Percentiles rank a stretch among this genome's conserved stretches.
phyloP scores from a whole-genome alignment of 2,113 vertebrate genomes.

The Forbesichthys papilliferus region DNA sequence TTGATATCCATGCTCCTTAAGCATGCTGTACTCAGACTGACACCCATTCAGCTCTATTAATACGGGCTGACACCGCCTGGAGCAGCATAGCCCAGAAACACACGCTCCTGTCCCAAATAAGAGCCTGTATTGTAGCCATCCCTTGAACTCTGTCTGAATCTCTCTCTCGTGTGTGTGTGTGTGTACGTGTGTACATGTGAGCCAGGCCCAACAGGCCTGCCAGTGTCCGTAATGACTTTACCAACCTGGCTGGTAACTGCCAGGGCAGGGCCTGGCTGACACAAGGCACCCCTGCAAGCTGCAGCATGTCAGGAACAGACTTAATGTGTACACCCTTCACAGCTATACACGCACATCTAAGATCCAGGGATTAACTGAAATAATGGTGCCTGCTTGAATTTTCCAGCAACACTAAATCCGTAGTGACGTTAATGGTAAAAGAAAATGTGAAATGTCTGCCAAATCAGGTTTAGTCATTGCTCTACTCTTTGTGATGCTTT shows the following conservation, averaged over 20 bases:
- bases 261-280: constrained; percentile 41
- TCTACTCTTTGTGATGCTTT: neutral
- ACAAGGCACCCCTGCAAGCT: constrained; percentile 16
- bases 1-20: neutral
- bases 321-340: neutral
- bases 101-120: constrained; percentile 45
- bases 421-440: neutral
- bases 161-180: constrained; percentile 6
- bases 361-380: constrained; percentile 20
- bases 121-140: neutral
- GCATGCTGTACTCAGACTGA: constrained; percentile 36
- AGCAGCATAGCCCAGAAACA: constrained; percentile 40
- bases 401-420: neutral
- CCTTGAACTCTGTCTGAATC: constrained; percentile 14
- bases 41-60: constrained; percentile 56
- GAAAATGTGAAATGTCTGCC: neutral
- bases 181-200: constrained; percentile 1
- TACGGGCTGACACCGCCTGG: constrained; percentile 36
- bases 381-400: neutral
- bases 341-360: neutral
- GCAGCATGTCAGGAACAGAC: neutral
- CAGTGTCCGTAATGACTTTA: constrained; percentile 60
- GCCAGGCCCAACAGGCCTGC: constrained; percentile 58
- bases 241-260: constrained; percentile 65
- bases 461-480: neutral